These are phyloP conservation scores for Propithecus perrieri DNA, from an alignment of 2,797 vertebrate genomes.

Conservation along the genomic window DNA sequence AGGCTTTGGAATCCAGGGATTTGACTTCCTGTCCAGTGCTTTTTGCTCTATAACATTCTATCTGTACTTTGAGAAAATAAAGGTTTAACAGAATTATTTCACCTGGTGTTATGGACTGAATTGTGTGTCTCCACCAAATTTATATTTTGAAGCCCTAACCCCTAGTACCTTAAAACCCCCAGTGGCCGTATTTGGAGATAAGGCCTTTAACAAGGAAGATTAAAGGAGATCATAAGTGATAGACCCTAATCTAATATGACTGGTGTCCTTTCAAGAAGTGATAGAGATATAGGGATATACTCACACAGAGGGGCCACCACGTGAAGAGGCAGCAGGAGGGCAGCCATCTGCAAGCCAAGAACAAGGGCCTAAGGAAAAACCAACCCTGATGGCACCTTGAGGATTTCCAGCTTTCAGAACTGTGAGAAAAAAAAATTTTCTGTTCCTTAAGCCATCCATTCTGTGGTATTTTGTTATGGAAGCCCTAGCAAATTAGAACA, in stretches of 20 bases:
- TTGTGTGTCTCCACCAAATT: background rate
- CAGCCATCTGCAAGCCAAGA: background rate
- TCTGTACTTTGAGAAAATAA: background rate
- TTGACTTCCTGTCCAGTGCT: background rate
- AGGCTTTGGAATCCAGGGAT: background rate
- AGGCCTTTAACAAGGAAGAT: background rate
- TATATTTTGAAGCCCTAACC: background rate
- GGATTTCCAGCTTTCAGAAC: background rate
- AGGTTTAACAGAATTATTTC: conserved; percentile 9
- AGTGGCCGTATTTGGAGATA: background rate
- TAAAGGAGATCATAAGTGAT: background rate
- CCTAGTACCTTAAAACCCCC: background rate
- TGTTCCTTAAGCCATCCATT: background rate
- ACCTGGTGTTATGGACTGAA: background rate
- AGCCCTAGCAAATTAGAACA: background rate
- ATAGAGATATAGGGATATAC: background rate
- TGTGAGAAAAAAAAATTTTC: background rate
- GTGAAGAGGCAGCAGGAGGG: background rate
- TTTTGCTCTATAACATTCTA: background rate
- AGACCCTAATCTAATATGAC: background rate
- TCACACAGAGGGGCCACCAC: background rate
- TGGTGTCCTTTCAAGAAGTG: background rate
- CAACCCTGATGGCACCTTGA: background rate
- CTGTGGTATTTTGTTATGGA: background rate
- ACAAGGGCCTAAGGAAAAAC: background rate